Evolutionary conservation across 2,888 invertebrate genomes (phyloP).

Genomic region (Drosophila kanekoi): DNA sequence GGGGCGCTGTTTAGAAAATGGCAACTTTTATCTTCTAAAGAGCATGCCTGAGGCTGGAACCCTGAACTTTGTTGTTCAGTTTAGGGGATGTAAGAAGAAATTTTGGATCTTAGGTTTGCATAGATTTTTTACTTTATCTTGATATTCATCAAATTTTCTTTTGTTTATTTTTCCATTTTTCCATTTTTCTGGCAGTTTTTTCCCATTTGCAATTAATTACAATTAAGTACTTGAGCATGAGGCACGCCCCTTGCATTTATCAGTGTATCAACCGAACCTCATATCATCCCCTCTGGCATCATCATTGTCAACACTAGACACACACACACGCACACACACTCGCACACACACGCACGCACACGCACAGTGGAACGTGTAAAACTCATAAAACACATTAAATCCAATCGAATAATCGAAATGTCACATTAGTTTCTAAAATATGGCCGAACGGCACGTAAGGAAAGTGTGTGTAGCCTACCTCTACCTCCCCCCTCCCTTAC

Average conservation of each 20-base stretch:
- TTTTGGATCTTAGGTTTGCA: too few relatives aligned
- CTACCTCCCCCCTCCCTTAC: neutral
- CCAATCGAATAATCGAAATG: constrained; percentile 86
- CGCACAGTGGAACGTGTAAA: constrained; percentile 71
- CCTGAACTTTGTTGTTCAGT: too few relatives aligned
- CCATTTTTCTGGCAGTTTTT: neutral
- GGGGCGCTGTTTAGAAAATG: too few relatives aligned
- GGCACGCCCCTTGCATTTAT: constrained; percentile 59
- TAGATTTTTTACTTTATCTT: neutral
- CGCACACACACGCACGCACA: constrained; percentile 3
- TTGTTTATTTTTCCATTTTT: neutral
- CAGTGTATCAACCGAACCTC: constrained; percentile 39
- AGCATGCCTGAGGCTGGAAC: too few relatives aligned
- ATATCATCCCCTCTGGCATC: constrained; percentile 10
- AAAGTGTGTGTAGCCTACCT: constrained; percentile 10
- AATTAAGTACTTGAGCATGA: constrained; percentile 19
- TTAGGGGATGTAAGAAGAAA: too few relatives aligned
- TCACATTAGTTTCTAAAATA: constrained; percentile 86
- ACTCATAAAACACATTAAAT: constrained; percentile 85
- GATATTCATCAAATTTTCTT: neutral
- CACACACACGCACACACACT: constrained; percentile 17
- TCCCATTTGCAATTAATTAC: constrained; percentile 4
- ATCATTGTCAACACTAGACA: constrained; percentile 60
- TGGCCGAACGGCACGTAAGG: constrained; percentile 77
- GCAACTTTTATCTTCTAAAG: too few relatives aligned